Conservation (phyloP, 2,888 invertebrate genomes). For the Calliphora vomitoria region DNA sequence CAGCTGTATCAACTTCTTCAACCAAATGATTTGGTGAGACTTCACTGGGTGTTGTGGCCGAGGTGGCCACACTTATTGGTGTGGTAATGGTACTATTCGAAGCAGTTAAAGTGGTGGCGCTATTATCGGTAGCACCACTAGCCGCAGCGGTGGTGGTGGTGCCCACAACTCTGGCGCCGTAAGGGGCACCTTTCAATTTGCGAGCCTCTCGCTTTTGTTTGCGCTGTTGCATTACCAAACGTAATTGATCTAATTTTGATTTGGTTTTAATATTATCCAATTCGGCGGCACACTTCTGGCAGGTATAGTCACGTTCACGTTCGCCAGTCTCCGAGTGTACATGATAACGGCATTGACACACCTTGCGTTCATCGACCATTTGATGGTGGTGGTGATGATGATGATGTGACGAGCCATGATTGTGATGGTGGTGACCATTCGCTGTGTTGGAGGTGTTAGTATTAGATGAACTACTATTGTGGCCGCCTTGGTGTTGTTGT, state of each 20-base stretch:
- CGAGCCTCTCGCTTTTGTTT: constrained; percentile 93
- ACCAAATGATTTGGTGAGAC: constrained; percentile 84
- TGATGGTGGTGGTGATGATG: constrained; percentile 57
- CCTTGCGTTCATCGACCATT: constrained; percentile 74
- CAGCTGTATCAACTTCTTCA: constrained; percentile 84
- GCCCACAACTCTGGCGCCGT: constrained; percentile 82
- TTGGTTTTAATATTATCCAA: constrained; percentile 92
- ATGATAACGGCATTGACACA: constrained; percentile 81
- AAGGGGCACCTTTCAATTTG: constrained; percentile 89
- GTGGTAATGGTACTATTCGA: constrained; percentile 70
- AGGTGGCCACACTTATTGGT: constrained; percentile 76
- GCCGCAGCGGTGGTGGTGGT: constrained; percentile 74
- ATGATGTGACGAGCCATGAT: constrained; percentile 53
- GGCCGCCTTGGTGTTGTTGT: constrained; percentile 50
- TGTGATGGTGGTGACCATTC: constrained; percentile 67
- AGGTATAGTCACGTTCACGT: constrained; percentile 80
- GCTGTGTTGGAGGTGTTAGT: constrained; percentile 56
- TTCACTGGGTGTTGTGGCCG: constrained; percentile 80
- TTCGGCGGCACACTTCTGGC: constrained; percentile 86
- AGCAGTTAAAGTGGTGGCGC: constrained; percentile 69
- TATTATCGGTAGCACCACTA: constrained; percentile 61
- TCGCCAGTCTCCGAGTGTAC: constrained; percentile 74
- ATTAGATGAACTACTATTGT: constrained; percentile 37
- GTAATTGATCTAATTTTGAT: constrained; percentile 93
- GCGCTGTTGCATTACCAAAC: constrained; percentile 95